Conservation (phyloP, 2,113 vertebrate genomes). For the Otis tarda region DNA sequence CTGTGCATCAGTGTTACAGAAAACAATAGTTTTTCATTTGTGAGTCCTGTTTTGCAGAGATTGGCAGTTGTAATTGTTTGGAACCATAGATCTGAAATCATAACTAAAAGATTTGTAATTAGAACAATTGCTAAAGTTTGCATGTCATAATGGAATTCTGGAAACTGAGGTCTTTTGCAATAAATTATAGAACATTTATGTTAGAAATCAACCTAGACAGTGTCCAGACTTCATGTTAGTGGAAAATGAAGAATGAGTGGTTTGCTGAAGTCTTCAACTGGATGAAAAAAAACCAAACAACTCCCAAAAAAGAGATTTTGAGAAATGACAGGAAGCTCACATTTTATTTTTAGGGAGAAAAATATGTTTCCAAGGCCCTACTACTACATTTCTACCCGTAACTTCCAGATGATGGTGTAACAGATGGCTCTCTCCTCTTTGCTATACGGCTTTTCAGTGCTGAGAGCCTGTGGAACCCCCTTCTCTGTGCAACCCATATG, state of each 20-base stretch:
- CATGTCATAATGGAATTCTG: neutral
- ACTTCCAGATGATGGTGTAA: neutral
- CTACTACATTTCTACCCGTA: neutral
- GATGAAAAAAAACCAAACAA: neutral
- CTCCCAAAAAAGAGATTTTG: neutral
- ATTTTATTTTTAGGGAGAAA: neutral
- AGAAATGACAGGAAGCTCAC: neutral
- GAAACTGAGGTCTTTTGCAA: neutral
- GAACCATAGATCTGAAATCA: neutral
- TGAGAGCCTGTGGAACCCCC: neutral
- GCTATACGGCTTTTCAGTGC: neutral
- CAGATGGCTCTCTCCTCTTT: neutral
- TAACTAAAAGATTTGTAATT: neutral
- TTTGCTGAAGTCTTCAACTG: neutral
- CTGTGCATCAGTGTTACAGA: neutral
- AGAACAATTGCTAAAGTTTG: neutral
- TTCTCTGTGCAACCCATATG: neutral
- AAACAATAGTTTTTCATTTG: neutral
- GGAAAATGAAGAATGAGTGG: neutral
- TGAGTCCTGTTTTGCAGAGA: neutral
- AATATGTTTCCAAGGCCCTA: neutral
- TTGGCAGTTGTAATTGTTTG: neutral
- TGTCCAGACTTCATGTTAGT: neutral
- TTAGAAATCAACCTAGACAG: neutral
- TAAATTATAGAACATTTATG: neutral